Evolutionary conservation across 1,140 invertebrate genomes (phyloP), one percentile per base, ranked within the genome.

Genomic region (Drosophila quadrilineata): DNA sequence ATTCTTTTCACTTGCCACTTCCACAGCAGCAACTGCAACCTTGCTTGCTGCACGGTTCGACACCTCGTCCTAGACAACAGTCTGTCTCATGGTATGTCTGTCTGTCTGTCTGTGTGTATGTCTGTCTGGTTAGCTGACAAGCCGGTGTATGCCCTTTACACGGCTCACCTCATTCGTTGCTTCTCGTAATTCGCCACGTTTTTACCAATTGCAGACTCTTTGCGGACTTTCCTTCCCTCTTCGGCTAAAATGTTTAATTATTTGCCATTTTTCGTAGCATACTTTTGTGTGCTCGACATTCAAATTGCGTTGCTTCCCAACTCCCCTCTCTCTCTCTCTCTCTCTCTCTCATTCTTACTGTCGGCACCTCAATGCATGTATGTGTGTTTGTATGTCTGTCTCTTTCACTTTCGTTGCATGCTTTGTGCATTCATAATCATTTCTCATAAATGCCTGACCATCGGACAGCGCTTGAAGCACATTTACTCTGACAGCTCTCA

Each of bases 371-470:
- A n/a, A n/a, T n/a, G n/a, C n/a, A n/a, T n/a, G n/a, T n/a, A n/a
- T n/a, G n/a, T n/a, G n/a, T n/a, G n/a, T n/a, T n/a, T n/a, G n/a
- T n/a, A n/a, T n/a, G n/a, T 57, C 19, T 33, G 14, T 33, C 22
- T 40, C 53, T 57, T 28, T 24, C 29, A 21, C 46, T 50, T 17
- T 21, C 12, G 10, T 8, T 60, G 67, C 75, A 58, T 76, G 77
- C 77, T 84, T 84, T 84, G 77, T 84, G 77, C 77, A 84, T 84
- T 84, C 85, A 74, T 84, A 84, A 84, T 85, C 79, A 84, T 82
- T 76, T 82, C 84, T 84, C 77, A 82, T 82, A 82, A 84, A 70
- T 77, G 77, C 62, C 72, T 80, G 74, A 68, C 68, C 77, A 59
- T 58, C 67, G 65, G 72, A 33, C 72, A 67, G 43, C 46, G 41